Percentiles rank a stretch among this genome's conserved stretches.
Conservation (phyloP, 2,797 vertebrate genomes). For the Halcyon smyrnensis region DNA sequence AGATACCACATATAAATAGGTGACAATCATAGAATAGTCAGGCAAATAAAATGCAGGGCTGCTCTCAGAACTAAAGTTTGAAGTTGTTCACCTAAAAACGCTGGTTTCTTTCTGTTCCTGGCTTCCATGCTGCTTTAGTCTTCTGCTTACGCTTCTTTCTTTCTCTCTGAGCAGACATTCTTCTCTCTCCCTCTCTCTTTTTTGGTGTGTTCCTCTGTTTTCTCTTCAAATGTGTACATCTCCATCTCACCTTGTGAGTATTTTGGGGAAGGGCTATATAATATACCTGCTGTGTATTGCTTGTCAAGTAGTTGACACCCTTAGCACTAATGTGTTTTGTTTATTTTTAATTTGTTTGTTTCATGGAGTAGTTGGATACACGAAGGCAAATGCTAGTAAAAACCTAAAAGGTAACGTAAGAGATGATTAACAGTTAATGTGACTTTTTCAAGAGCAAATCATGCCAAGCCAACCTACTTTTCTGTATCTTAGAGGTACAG, state of each 20-base stretch:
- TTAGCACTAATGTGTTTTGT: background rate
- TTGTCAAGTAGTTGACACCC: background rate
- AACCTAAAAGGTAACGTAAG: background rate
- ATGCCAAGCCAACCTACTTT: background rate
- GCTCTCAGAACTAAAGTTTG: background rate
- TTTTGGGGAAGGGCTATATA: background rate
- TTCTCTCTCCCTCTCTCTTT: background rate
- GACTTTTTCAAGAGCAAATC: background rate
- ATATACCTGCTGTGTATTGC: background rate
- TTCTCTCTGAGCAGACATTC: background rate
- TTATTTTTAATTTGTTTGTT: background rate
- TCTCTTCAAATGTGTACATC: background rate
- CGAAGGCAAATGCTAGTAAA: background rate
- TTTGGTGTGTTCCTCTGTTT: background rate
- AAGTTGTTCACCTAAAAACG: background rate
- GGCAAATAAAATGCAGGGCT: background rate
- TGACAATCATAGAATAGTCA: background rate
- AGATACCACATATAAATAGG: background rate
- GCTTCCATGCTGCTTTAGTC: background rate
- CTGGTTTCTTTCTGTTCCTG: background rate
- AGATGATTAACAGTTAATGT: background rate
- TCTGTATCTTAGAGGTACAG: background rate
- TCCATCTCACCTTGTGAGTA: rapidly evolving
- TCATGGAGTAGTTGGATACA: background rate
- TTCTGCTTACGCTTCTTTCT: background rate